A percentile compares a stretch with the other conserved stretches of the same genome.
These are phyloP conservation scores for Lasioglossum malachurum DNA, from an alignment of 2,888 invertebrate genomes.

Conservation along the genomic window DNA sequence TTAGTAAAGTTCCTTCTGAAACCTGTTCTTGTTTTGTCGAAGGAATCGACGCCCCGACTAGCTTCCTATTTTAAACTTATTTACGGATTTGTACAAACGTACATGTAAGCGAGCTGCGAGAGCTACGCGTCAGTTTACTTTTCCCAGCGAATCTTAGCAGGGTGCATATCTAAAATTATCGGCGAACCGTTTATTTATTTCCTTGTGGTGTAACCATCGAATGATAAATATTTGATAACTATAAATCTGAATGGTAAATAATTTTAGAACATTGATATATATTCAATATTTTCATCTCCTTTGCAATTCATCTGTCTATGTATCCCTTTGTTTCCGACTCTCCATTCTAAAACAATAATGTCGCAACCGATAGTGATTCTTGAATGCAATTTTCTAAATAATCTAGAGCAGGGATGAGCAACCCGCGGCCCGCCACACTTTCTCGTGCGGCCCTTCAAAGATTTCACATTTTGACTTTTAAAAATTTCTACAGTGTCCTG, in stretches of 20 bases:
- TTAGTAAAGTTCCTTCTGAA: slow-evolving; percentile 62
- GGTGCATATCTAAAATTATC: slow-evolving; percentile 47
- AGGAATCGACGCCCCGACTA: slow-evolving; percentile 57
- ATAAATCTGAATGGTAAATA: no score
- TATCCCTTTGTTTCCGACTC: background rate
- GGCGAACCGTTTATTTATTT: slow-evolving; percentile 17
- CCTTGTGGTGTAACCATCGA: slow-evolving; percentile 11
- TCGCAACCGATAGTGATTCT: background rate
- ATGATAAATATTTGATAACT: background rate
- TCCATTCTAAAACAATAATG: background rate
- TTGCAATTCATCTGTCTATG: background rate
- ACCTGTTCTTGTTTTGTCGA: slow-evolving; percentile 73
- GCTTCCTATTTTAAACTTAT: slow-evolving; percentile 69
- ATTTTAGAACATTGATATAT: no score
- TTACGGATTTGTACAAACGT: slow-evolving; percentile 68
- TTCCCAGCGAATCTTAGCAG: slow-evolving; percentile 22
- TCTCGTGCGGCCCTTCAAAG: no score
- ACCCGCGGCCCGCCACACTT: no score
- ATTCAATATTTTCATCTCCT: background rate
- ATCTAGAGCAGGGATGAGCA: no score
- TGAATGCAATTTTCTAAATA: background rate
- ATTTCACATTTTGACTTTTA: no score
- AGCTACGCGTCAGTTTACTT: slow-evolving; percentile 41
- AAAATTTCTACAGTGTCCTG: no score
- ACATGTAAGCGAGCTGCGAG: slow-evolving; percentile 13